Base-by-base conservation (phyloP, 2,113 vertebrate species). In the Strix aluco region DNA sequence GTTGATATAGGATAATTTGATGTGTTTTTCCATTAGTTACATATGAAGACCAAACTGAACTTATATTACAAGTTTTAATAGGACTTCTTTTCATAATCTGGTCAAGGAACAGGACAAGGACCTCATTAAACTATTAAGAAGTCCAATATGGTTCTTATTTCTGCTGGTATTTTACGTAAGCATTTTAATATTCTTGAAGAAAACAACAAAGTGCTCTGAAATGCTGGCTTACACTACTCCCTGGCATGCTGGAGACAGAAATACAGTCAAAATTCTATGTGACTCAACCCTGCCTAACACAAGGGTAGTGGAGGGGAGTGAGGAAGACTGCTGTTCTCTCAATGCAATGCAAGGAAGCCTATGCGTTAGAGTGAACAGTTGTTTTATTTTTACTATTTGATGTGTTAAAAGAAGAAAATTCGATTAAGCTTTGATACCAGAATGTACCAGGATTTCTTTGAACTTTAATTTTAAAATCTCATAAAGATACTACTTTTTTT, bases 341-440 rank as follows among this genome's bases (percentile, higher is more conserved):
- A 23, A 13, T 6, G 8, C 44, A 36, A 27, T 7, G 22, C 36
- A 44, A 58, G 32, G 15, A 90, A 61, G 27, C 27, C 34, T 29
- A 44, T 6, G 12, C 0, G 0, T 38, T 7, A 46, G 6, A 54
- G 10, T 3, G 8, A 75, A 34, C 5, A 58, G 3, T 14, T 21
- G 6, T 32, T 59, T 36, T 27, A 10, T 27, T n/a, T 82, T 38
- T 51, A 20, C 9, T 42, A 36, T 65, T 36, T 47, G 15, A 83
- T 12, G 15, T 7, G 11, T 55, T 69, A 54, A 46, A 52, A 42
- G 9, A 49, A 66, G 36, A 59, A 34, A 82, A 82, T 14, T 69
- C 15, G 54, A 6, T 61, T 40, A 59, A 77, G 13, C 9, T 54
- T 62, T 21, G 15, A 54, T 55, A 52, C 7, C n/a, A 40, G 34